phyloP scores from a whole-genome alignment of 2,888 invertebrate species.

The Stenolophus ochropezus region DNA sequence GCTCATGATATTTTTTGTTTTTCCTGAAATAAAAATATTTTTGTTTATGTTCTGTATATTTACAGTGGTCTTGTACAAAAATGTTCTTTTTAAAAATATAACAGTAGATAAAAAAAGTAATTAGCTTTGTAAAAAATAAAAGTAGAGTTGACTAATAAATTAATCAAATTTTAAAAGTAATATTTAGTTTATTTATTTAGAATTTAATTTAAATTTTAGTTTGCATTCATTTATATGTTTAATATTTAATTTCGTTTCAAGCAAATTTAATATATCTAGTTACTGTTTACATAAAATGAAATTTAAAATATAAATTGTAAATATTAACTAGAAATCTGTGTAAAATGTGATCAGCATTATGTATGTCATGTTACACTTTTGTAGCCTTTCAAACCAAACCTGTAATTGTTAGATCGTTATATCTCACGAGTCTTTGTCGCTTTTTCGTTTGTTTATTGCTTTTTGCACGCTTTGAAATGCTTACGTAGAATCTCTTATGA shows the following conservation, averaged over 20 bases:
- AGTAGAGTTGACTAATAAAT: background rate
- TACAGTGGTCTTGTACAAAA: no score
- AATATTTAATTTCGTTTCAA: background rate
- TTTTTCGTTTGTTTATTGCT: slow-evolving; percentile 50
- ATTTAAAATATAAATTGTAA: background rate
- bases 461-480: slow-evolving; percentile 52
- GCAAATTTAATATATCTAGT: background rate
- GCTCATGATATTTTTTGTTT: background rate
- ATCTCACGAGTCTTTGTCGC: slow-evolving; percentile 54
- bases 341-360: background rate
- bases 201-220: background rate
- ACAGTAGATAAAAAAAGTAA: no score
- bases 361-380: slow-evolving; percentile 22
- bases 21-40: background rate
- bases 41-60: no score
- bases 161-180: background rate
- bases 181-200: background rate
- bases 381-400: slow-evolving; percentile 22
- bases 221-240: slow-evolving; percentile 10
- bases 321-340: slow-evolving; percentile 12
- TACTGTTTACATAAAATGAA: background rate
- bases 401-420: slow-evolving; percentile 1
- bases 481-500: slow-evolving; percentile 14
- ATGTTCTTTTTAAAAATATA: background rate
- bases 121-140: background rate